Percentiles rank a stretch among this genome's conserved stretches.
Evolutionary conservation across 2,797 vertebrate genomes (phyloP).

Genomic region (Gambusia yucatana): DNA sequence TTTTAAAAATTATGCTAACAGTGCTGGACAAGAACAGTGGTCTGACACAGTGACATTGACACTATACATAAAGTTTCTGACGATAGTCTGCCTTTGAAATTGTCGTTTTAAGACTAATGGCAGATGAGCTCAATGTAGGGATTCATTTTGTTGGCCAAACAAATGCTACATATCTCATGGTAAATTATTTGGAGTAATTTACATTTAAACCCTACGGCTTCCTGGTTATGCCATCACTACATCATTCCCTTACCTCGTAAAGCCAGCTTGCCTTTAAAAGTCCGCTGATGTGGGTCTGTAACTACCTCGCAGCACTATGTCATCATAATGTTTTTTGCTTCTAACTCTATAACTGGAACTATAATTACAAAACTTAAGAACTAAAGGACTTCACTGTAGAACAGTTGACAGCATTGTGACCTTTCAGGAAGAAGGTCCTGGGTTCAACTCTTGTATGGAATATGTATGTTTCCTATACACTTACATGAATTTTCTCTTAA

Average conservation of each 20-base stretch:
- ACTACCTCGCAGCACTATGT: background rate
- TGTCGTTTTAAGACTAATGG: background rate
- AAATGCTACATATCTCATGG: background rate
- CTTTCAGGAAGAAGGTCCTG: background rate
- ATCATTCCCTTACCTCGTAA: background rate
- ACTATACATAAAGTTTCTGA: background rate
- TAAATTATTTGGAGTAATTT: background rate
- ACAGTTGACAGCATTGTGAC: background rate
- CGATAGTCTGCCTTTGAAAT: background rate
- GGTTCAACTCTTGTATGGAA: background rate
- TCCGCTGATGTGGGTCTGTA: background rate
- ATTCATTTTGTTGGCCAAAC: background rate
- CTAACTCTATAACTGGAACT: slow-evolving; percentile 24
- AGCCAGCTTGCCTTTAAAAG: background rate
- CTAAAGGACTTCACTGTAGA: background rate
- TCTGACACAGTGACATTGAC: background rate
- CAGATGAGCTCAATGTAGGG: background rate
- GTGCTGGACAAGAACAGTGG: background rate
- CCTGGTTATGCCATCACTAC: background rate
- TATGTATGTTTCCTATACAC: background rate
- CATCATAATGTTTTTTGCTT: slow-evolving; percentile 26
- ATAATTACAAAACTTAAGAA: slow-evolving; percentile 10
- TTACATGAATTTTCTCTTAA: background rate
- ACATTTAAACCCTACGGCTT: background rate
- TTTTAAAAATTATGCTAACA: background rate